Conservation (phyloP, 2,888 invertebrate species). For the Leptarthrus brevirostris region DNA sequence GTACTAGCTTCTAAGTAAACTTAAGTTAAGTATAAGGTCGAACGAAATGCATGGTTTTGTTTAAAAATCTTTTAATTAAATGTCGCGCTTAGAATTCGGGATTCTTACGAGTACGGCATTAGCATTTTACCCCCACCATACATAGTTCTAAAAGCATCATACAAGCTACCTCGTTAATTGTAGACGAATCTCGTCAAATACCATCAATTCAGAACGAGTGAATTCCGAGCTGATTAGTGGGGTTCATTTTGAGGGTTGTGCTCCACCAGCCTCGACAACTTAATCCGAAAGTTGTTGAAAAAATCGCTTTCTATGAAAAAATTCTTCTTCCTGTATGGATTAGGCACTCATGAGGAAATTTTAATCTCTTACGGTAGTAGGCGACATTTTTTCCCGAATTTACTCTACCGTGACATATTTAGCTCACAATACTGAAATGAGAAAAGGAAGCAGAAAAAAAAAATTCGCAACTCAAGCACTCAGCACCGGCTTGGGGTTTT, state of each 20-base stretch:
- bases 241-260: constrained; percentile 3
- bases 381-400: constrained; percentile 25
- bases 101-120: not conserved
- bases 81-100: not conserved
- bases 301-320: constrained; percentile 5
- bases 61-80: not conserved
- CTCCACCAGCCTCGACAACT: not conserved
- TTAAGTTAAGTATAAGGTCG: not conserved
- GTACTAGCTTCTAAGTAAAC: not conserved
- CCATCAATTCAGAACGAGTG: constrained; percentile 3
- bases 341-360: constrained; percentile 45
- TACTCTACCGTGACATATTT: constrained; percentile 37
- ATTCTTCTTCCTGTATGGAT: constrained; percentile 27
- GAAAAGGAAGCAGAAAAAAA: not conserved
- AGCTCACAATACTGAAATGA: constrained; percentile 19
- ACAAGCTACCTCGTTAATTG: not conserved
- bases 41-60: not conserved
- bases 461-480: constrained; percentile 18
- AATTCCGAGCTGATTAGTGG: not conserved
- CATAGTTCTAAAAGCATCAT: too few species aligned
- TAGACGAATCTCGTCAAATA: not conserved
- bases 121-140: not conserved
- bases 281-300: not conserved
- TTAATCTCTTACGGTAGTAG: constrained; percentile 38
- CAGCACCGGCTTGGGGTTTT: not conserved